Base-by-base conservation (phyloP, 2,888 invertebrate species). In the Myathropa florea region DNA sequence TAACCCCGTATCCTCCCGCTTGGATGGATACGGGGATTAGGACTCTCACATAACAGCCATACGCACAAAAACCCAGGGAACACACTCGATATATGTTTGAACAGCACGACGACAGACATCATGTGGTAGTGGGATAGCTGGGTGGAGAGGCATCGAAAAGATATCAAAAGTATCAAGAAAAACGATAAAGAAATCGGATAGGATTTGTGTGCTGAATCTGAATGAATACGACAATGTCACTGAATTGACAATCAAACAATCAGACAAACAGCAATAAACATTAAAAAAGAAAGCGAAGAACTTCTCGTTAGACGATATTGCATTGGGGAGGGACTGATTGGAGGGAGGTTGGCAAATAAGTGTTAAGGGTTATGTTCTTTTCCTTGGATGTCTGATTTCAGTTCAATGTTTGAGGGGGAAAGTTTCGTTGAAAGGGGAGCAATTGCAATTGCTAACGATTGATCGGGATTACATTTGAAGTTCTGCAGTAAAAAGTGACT, bases 91-190 rank as follows among this genome's bases (percentile, higher is more conserved):
- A 18, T 46, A 18, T 46, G 46, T 46, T 46, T 46, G 46, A 46
- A 18, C 3, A 46, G 18, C 18, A n/a, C 2, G 2, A 46, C 6
- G 46, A 18, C 18, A 18, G 46, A 46, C 46, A 18, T 46, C 18
- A 6, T 18, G 46, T 46, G 46, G 18, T 46, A n/a, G 4, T n/a
- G 6, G n/a, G 46, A 46, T 46, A 4, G 46, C 18, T n/a, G 46
- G 46, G 18, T n/a, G n/a, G 18, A 7, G 7, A 2, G 46, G 46
- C 46, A 46, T 46, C 46, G 18, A 7, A 59, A 39, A 36, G 57
- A 59, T 59, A 70, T 59, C 70, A 36, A 70, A 70, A 70, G 57
- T 70, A 59, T 59, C 59, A 36, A 39, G 30, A 18, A 59, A 7
- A 59, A 57, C 70, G 36, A 59, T 26, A 70, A 59, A 59, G 36